Evolutionary conservation across 2,113 vertebrate species (phyloP), one percentile per base, ranked within the genome.

Genomic region (Hucho hucho): DNA sequence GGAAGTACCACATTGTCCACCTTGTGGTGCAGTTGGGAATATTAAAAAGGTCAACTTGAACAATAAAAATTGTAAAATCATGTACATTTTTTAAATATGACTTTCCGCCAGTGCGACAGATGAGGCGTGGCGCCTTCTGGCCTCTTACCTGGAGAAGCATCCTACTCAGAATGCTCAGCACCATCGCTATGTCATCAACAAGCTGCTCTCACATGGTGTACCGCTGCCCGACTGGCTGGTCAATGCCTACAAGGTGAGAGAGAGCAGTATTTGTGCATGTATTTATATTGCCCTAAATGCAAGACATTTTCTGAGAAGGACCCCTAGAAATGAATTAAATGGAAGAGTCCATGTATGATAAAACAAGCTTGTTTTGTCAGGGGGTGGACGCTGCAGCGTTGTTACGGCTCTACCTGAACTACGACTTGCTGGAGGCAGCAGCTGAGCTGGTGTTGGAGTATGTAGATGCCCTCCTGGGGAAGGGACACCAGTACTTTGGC

Each of bases 141-240:
- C 94, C 0, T 92, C 93, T 3, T 99, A 97, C 76, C 86, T 99
- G 79, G 95, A 97, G 71, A 91, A 81, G 20, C 92, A 95, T 76
- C 91, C 93, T 0, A 93, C 93, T 5, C 89, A 94, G 76, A 97
- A 95, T 75, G 93, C 92, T 7, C 91, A 92, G 65, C 89, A 98
- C 85, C 95, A 98, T 78, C 94, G 91, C 70, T 95, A 94, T 1
- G 95, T 99, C 74, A 96, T 99, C 89, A 94, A 94, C 87, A 98
- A 96, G 89, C 93, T 99, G 76, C 82, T 99, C 83, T 95, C 95
- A 0, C 97, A 98, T 0, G 95, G 95, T 0, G 90, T 96, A 0
- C 96, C 97, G 1, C 91, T 96, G 64, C 97, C 98, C 72, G 96
- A 94, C 82, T 99, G 98, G 96, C 92, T 99, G 77, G 87, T 96